A percentile compares a stretch with the other conserved stretches of the same genome.
Conservation (phyloP, 1,140 invertebrate genomes). For the Apis mellifera region Amel_HAv3.1 CM009933.2:3942001-3942500, state of each 20-base stretch:
- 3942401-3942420: too few relatives aligned
- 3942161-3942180: constrained; percentile 59
- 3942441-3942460: too few relatives aligned
- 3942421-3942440: too few relatives aligned
- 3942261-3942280: neutral
- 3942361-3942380: too few relatives aligned
- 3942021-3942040: constrained; percentile 17
- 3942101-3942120: constrained; percentile 14
- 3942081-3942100: constrained; percentile 46
- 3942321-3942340: too few relatives aligned
- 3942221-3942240: constrained; percentile 56
- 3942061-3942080: constrained; percentile 30
- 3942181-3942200: constrained; percentile 63
- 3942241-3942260: constrained; percentile 25
- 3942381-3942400: too few relatives aligned
- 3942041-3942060: constrained; percentile 12
- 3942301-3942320: neutral
- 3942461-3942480: too few relatives aligned
- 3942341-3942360: too few relatives aligned
- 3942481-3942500: too few relatives aligned
- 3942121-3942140: constrained; percentile 60
- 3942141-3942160: constrained; percentile 62
- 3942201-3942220: constrained; percentile 62
- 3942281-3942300: neutral
- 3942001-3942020: constrained; percentile 21